Conservation (phyloP, 2,113 vertebrate genomes). For the Forbesichthys agassizii region DNA sequence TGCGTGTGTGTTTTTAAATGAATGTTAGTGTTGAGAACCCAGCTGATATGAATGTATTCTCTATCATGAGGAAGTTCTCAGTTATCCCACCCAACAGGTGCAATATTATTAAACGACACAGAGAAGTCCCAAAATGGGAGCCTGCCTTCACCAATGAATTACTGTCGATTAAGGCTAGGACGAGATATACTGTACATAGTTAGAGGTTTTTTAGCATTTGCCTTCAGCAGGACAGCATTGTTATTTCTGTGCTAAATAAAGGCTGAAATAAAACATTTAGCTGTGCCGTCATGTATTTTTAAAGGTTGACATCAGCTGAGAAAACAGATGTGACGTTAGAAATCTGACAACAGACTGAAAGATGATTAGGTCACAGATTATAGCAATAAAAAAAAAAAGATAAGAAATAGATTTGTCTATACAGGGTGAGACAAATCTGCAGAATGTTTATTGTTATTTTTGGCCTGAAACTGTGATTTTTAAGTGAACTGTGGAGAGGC, state of each 20-base stretch:
- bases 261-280: neutral
- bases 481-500: neutral
- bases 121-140: too few relatives aligned
- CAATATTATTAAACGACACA: too few relatives aligned
- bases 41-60: neutral
- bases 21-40: too few relatives aligned
- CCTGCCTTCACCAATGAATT: too few relatives aligned
- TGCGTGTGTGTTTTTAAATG: slow-evolving; percentile 12
- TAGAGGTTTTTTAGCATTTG: too few relatives aligned
- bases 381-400: slow-evolving; percentile 2
- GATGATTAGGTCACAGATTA: neutral
- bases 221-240: too few relatives aligned
- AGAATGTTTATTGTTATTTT: slow-evolving; percentile 22
- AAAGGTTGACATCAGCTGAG: neutral
- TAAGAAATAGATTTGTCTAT: slow-evolving; percentile 33
- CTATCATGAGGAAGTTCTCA: too few relatives aligned
- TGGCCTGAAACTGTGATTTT: slow-evolving; percentile 14
- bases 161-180: too few relatives aligned
- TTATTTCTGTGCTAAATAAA: too few relatives aligned
- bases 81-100: too few relatives aligned
- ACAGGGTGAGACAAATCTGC: slow-evolving; percentile 12
- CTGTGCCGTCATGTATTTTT: neutral
- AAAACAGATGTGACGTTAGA: neutral
- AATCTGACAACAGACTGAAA: neutral
- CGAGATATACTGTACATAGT: too few relatives aligned